Evolutionary conservation across 2,797 vertebrate species (phyloP).

Genomic region (Hyperoplus immaculatus): DNA sequence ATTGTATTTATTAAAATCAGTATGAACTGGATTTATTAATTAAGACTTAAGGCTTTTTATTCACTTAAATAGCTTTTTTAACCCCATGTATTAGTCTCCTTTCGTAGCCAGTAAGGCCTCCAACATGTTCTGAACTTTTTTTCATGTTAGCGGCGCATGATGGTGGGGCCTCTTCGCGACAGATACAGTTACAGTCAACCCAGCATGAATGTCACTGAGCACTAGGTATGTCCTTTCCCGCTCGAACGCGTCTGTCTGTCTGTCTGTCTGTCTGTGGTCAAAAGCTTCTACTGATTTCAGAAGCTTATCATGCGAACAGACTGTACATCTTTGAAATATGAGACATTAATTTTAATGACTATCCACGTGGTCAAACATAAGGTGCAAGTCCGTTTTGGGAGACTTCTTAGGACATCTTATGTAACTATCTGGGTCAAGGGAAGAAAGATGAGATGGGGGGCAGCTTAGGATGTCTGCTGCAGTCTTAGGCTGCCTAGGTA

Average conservation of each 20-base stretch:
- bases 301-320: neutral
- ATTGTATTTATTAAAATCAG: no score
- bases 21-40: no score
- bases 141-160: neutral
- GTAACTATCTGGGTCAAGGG: slow-evolving; percentile 13
- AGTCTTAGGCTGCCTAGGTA: no score
- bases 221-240: neutral
- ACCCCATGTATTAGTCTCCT: no score
- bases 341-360: neutral
- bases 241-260: no score
- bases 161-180: no score
- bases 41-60: no score
- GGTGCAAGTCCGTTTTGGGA: neutral
- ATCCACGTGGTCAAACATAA: slow-evolving; percentile 3
- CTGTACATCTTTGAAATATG: neutral
- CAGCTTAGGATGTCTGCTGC: neutral
- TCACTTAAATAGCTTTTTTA: no score
- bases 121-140: neutral
- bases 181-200: neutral
- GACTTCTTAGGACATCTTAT: neutral
- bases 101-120: no score
- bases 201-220: neutral
- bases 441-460: neutral
- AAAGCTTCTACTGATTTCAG: neutral
- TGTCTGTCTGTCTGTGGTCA: no score